Evolutionary conservation across 2,888 invertebrate species (phyloP).

Genomic region (Brenthis daphne): DNA sequence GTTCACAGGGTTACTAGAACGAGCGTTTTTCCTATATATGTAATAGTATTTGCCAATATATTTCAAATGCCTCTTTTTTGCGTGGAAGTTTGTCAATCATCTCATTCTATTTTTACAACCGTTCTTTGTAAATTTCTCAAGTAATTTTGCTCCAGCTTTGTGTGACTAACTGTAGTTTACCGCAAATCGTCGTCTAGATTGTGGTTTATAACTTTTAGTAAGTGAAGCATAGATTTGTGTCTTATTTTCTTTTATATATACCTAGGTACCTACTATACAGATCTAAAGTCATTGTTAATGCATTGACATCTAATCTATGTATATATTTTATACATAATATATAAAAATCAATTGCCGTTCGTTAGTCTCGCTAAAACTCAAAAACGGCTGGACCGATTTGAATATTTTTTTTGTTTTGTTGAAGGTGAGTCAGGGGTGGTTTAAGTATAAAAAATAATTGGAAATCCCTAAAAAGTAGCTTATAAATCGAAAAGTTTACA

Average conservation of each 20-base stretch:
- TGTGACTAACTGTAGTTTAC: constrained; percentile 6
- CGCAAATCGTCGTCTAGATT: constrained; percentile 21
- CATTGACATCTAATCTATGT: neutral
- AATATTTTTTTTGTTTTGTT: no score
- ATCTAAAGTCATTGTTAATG: neutral
- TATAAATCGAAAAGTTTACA: no score
- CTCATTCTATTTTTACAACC: constrained; percentile 1
- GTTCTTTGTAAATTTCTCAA: constrained; percentile 13
- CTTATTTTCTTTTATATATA: neutral
- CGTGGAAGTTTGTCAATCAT: constrained; percentile 9
- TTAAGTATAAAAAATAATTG: no score
- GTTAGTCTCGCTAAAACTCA: no score
- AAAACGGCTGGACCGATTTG: no score
- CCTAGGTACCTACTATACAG: neutral
- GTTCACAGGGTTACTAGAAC: constrained; percentile 4
- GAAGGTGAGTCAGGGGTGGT: no score
- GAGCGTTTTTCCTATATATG: neutral
- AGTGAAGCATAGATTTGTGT: neutral
- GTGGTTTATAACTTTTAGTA: constrained; percentile 22
- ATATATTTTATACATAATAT: no score
- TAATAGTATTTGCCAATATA: constrained; percentile 2
- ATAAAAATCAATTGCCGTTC: no score
- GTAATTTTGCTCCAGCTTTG: constrained; percentile 4
- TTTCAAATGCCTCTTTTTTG: neutral
- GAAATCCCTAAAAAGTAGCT: no score